Conservation (phyloP, 1,140 invertebrate species). For the Bactericera cockerelli region DNA sequence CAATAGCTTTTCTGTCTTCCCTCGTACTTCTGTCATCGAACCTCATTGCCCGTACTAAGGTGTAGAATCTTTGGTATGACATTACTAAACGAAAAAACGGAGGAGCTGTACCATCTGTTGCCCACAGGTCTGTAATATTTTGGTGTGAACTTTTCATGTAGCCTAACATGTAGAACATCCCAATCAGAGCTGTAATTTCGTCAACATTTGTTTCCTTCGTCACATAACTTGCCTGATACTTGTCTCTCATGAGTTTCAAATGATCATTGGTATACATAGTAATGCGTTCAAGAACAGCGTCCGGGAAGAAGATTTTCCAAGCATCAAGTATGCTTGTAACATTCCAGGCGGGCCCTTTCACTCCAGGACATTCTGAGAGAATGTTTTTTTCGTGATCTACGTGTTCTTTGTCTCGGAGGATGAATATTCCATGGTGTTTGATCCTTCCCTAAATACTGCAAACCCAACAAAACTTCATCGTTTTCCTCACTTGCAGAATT, state of each 20-base stretch:
- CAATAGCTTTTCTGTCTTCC: conserved; percentile 19
- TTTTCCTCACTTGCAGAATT: not conserved
- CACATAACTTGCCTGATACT: conserved; percentile 9
- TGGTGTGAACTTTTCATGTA: conserved; percentile 17
- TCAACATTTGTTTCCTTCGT: conserved; percentile 7
- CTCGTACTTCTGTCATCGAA: conserved; percentile 26
- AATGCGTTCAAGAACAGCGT: conserved; percentile 11
- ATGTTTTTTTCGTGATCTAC: conserved; percentile 11
- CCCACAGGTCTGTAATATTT: conserved; percentile 26
- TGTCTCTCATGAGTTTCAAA: conserved; percentile 9
- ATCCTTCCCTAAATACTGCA: conserved; percentile 15
- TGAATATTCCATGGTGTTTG: conserved; percentile 8
- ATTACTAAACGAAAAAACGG: conserved; percentile 21
- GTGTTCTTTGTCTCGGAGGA: not conserved
- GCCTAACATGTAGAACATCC: conserved; percentile 21
- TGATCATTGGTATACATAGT: conserved; percentile 14
- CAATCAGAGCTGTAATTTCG: conserved; percentile 21
- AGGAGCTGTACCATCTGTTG: conserved; percentile 20
- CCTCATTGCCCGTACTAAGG: conserved; percentile 22
- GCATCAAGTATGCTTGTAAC: conserved; percentile 10
- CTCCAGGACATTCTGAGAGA: conserved; percentile 15
- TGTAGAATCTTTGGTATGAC: conserved; percentile 21
- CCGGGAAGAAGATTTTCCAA: conserved; percentile 14
- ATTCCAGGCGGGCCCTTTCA: conserved; percentile 8
- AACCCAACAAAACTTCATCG: not conserved